Base-by-base conservation (phyloP, 2,888 invertebrate species). In the Brassicogethes aeneus region DNA sequence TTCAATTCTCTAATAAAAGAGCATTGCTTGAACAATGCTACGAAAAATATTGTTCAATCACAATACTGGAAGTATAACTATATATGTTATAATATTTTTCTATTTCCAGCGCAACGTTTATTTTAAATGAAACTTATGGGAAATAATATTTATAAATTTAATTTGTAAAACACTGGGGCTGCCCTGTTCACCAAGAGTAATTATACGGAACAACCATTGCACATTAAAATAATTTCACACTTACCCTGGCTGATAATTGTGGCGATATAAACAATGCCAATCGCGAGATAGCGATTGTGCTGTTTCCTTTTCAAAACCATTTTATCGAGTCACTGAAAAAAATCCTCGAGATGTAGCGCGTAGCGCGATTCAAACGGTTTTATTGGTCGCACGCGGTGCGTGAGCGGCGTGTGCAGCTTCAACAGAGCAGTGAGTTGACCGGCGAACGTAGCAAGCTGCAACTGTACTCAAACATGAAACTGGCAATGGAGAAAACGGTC, bases 221-320 rank as follows among this genome's bases (percentile, higher is more conserved):
- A n/a, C n/a, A n/a, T n/a, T n/a, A n/a, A n/a, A n/a, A n/a, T n/a
- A n/a, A n/a, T 37, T 34, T 32, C 41, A 35, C 44, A 58, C 59
- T 61, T 56, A 77, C 77, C 77, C 69, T 77, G 76, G 57, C 75
- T 76, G 57, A 77, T 74, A 52, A 77, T 75, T 32, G 76, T 77
- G 50, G 75, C 73, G 59, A 77, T 73, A 54, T 77, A 77, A 49
- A 77, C 70, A 57, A 76, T 63, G 66, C 73, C 76, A 59, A 77
- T 75, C 45, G 73, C 71, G 51, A 77, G 64, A 50, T 64, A 65
- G 61, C 73, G 62, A 51, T 62, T 64, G 41, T 61, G 61, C 47
- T 60, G 59, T 53, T 60, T 63, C 37, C 62, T 51, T 48, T 60
- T 62, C 45, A 55, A 44, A 46, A 52, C 51, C 51, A 51, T 51